A percentile compares a stretch with the other conserved stretches of the same genome.
phyloP scores from a whole-genome alignment of 2,888 invertebrate genomes.

The Globia sparganii region DNA sequence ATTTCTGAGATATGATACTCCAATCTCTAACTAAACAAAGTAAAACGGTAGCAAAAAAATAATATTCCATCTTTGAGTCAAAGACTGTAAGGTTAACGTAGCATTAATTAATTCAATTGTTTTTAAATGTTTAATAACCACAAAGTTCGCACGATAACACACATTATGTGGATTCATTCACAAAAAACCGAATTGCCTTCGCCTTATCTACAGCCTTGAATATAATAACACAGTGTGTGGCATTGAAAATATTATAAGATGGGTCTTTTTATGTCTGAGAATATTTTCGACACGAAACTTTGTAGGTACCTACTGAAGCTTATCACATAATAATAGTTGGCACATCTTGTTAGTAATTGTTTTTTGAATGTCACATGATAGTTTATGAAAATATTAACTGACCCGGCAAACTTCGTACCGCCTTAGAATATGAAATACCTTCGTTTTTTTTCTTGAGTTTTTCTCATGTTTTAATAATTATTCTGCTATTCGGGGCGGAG shows the following conservation, averaged over 20 bases:
- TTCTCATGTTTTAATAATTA: too few species aligned
- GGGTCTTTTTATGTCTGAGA: constrained; percentile 41
- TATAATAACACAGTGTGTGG: constrained; percentile 62
- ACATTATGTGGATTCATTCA: constrained; percentile 47
- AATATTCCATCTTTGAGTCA: constrained; percentile 4
- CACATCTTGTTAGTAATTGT: constrained; percentile 52
- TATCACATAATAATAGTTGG: constrained; percentile 27
- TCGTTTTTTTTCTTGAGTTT: too few species aligned
- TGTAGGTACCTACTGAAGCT: constrained; percentile 6
- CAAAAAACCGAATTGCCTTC: constrained; percentile 57
- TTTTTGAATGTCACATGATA: constrained; percentile 63
- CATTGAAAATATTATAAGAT: constrained; percentile 62
- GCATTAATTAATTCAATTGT: constrained; percentile 54
- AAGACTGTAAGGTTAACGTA: constrained; percentile 18
- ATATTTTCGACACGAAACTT: constrained; percentile 45
- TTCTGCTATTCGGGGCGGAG: too few species aligned
- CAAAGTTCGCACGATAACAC: constrained; percentile 62
- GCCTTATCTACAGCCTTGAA: constrained; percentile 64
- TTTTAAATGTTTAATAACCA: constrained; percentile 55
- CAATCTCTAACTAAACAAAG: not conserved
- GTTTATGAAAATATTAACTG: constrained; percentile 41
- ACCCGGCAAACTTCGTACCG: too few species aligned
- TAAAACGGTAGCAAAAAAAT: not conserved
- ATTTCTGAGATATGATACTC: not conserved
- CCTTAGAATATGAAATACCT: too few species aligned